phyloP scores from a whole-genome alignment of 2,888 invertebrate species.

The Conops quadrifasciatus region DNA sequence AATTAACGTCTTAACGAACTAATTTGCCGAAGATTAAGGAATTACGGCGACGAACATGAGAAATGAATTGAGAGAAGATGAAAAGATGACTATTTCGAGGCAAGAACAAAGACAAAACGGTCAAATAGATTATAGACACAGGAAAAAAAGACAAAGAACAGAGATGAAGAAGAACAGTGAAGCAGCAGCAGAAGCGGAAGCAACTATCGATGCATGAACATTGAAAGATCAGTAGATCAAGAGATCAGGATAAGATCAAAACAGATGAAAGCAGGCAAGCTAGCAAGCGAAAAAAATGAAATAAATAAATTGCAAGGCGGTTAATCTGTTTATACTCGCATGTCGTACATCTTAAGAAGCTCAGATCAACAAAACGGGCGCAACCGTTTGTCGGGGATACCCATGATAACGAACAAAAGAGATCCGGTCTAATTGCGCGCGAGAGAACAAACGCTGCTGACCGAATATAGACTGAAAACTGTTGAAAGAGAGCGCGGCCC shows the following conservation, averaged over 20 bases:
- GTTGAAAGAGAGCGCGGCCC: conserved; percentile 43
- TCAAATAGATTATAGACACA: conserved; percentile 8
- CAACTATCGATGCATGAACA: conserved; percentile 35
- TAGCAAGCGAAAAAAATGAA: background rate
- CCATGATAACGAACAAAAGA: conserved; percentile 35
- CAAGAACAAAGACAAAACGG: conserved; percentile 4
- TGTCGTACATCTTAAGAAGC: conserved; percentile 55
- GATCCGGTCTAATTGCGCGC: conserved; percentile 58
- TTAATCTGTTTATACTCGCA: conserved; percentile 64
- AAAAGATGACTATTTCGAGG: background rate
- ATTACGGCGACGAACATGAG: conserved; percentile 36
- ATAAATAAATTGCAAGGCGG: conserved; percentile 63
- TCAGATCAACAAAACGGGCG: conserved; percentile 46
- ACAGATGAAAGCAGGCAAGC: too few relatives aligned
- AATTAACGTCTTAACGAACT: conserved; percentile 66
- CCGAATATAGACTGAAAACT: too few relatives aligned
- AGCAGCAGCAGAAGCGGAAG: conserved; percentile 36
- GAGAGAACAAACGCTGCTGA: conserved; percentile 39
- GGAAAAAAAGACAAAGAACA: conserved; percentile 34
- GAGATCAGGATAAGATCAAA: conserved; percentile 38
- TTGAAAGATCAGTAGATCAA: conserved; percentile 43
- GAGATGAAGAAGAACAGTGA: conserved; percentile 21
- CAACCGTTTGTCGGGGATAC: conserved; percentile 44
- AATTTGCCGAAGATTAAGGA: conserved; percentile 64
- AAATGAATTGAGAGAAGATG: background rate